Evolutionary conservation across 2,113 vertebrate species (phyloP), one percentile per base, ranked within the genome.

Genomic region (Microcebus ravelobensis): DNA sequence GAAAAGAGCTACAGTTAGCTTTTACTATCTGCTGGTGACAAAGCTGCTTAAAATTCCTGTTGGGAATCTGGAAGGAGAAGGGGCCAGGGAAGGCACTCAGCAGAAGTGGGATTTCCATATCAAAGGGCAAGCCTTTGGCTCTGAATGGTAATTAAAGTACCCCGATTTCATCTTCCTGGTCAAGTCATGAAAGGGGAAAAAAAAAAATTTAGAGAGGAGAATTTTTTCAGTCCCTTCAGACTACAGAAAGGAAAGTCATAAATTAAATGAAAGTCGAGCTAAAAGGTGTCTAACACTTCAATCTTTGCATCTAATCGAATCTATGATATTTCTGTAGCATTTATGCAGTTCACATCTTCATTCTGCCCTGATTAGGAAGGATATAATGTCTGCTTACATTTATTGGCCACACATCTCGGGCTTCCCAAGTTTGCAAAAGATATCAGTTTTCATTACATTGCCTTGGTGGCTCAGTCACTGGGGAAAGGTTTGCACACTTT

Each of bases 41-140:
- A 99, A 98, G 95, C 99, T 99, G 97, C 98, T 99, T 99, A 99
- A 99, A 99, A 99, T 99, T 99, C 99, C 99, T 99, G 98, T 98
- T 97, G 98, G 97, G 98, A 98, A 97, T 98, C 98, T 98, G 98
- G 98, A 99, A 98, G 97, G 98, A 98, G 97, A 98, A 98, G 98
- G 98, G 98, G 98, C 98, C 98, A 96, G 98, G 97, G 97, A 98
- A 98, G 99, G 98, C 98, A 97, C 98, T 98, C 98, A 97, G 98
- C 98, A 99, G 99, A 99, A 99, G 99, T 98, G 97, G 99, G 98
- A 99, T 99, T 99, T 99, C 98, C 99, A 99, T 99, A 99, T 99
- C 99, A 99, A 99, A 99, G 99, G 99, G 98, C 98, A 98, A 98
- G 99, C 99, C 99, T 99, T 99, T 99, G 99, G 99, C 99, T 99